phyloP scores from a whole-genome alignment of 2,888 invertebrate species.

The Sphinx pinastri region DNA sequence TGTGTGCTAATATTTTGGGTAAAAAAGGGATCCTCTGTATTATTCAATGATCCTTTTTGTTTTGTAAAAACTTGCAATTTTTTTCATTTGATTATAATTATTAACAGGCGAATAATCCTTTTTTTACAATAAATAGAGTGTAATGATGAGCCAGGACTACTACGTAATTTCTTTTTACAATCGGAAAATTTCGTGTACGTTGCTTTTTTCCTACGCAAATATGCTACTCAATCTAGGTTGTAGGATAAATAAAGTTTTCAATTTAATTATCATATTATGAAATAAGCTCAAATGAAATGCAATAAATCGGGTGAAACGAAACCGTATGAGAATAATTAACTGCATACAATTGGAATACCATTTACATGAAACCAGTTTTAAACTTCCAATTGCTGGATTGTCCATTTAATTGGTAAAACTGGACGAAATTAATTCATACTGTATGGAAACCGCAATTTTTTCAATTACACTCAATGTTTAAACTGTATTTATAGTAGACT shows the following conservation, averaged over 20 bases:
- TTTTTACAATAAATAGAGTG: too few relatives aligned
- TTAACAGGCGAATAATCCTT: too few relatives aligned
- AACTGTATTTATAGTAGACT: not conserved
- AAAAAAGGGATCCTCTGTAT: too few relatives aligned
- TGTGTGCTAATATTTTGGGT: too few relatives aligned
- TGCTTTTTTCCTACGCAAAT: not conserved
- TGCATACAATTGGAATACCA: not conserved
- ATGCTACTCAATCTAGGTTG: not conserved
- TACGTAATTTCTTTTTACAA: too few relatives aligned
- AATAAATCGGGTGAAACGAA: not conserved
- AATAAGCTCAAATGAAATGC: not conserved
- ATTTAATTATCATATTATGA: not conserved
- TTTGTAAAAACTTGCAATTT: too few relatives aligned
- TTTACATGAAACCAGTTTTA: not conserved
- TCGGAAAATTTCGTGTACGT: not conserved
- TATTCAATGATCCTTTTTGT: too few relatives aligned
- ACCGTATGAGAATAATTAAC: not conserved
- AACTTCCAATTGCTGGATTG: not conserved
- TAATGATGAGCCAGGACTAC: too few relatives aligned
- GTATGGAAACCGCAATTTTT: conserved; percentile 1
- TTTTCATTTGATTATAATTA: too few relatives aligned
- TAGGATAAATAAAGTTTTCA: too few relatives aligned
- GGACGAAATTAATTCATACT: conserved; percentile 1
- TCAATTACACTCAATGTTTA: conserved; percentile 2
- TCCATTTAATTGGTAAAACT: conserved; percentile 1